Conservation (phyloP, 2,888 invertebrate species). For the Cosmorhoe ocellata region DNA sequence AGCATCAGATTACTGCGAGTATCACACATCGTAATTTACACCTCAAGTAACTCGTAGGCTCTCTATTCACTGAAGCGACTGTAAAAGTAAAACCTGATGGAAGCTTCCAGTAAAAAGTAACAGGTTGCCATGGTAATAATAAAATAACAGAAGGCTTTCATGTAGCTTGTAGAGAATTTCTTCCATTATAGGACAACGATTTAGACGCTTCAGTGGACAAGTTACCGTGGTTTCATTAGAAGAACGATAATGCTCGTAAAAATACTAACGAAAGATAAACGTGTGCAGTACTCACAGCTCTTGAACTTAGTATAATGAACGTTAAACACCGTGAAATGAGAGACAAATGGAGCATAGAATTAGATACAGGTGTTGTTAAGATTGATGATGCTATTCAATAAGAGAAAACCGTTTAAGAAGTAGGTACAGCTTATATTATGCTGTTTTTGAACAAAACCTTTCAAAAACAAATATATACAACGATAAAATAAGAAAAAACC, state of each 20-base stretch:
- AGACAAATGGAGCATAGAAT: slow-evolving; percentile 7
- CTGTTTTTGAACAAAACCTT: too few relatives aligned
- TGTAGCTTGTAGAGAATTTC: too few relatives aligned
- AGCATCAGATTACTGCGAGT: slow-evolving; percentile 44
- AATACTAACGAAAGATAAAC: slow-evolving; percentile 9
- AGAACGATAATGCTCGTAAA: slow-evolving; percentile 25
- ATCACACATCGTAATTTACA: slow-evolving; percentile 38
- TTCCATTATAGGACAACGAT: too few relatives aligned
- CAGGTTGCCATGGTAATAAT: background rate
- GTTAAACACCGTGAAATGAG: slow-evolving; percentile 1
- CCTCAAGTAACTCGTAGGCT: slow-evolving; percentile 27
- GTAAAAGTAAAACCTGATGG: slow-evolving; percentile 1
- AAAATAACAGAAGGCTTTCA: background rate
- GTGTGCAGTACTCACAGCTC: slow-evolving; percentile 6
- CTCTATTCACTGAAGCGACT: slow-evolving; percentile 6
- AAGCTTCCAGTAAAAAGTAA: background rate
- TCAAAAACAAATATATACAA: too few relatives aligned
- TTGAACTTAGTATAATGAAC: slow-evolving; percentile 8
- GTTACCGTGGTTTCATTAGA: background rate
- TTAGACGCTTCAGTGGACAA: background rate
- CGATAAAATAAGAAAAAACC: too few relatives aligned
- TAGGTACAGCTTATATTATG: too few relatives aligned
- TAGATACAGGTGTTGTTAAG: slow-evolving; percentile 6
- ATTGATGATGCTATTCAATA: background rate
- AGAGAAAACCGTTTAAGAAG: background rate